Evolutionary conservation across 53 echinoderm and acorn worm genomes (phyloP).

Genomic region (Antedon mediterranea): DNA sequence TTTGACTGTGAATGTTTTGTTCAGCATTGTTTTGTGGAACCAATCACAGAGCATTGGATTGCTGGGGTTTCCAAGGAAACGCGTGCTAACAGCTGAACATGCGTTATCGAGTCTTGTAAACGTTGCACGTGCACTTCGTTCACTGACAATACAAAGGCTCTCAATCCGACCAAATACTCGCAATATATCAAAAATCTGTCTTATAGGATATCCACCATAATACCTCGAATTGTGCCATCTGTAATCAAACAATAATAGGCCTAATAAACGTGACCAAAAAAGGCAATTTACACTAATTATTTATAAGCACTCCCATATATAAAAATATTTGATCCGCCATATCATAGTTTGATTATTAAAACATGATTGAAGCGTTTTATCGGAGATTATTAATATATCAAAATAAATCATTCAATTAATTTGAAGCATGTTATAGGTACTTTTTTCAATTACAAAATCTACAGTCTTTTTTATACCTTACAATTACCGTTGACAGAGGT

Average conservation of each 20-base stretch:
- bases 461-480: slow-evolving; percentile 23
- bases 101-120: slow-evolving; percentile 45
- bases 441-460: no score
- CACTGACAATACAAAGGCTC: slow-evolving; percentile 34
- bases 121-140: slow-evolving; percentile 45
- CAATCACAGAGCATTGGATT: slow-evolving; percentile 56
- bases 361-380: no score
- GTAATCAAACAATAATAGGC: not conserved
- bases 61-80: slow-evolving; percentile 30
- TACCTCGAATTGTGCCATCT: slow-evolving; percentile 58
- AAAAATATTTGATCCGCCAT: no score
- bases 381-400: no score
- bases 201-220: slow-evolving; percentile 33
- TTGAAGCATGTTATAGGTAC: no score
- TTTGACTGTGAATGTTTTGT: slow-evolving; percentile 46
- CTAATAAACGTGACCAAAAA: no score
- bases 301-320: no score
- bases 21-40: slow-evolving; percentile 71
- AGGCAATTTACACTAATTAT: no score
- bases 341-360: no score
- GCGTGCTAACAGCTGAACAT: slow-evolving; percentile 33
- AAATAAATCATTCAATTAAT: no score
- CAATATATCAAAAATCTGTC: slow-evolving; percentile 26
- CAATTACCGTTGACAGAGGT: slow-evolving; percentile 45
- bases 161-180: slow-evolving; percentile 46